Percentiles rank a stretch among this genome's conserved stretches.
phyloP scores from a whole-genome alignment of 2,113 vertebrate genomes.

The Microtus montanus region DNA sequence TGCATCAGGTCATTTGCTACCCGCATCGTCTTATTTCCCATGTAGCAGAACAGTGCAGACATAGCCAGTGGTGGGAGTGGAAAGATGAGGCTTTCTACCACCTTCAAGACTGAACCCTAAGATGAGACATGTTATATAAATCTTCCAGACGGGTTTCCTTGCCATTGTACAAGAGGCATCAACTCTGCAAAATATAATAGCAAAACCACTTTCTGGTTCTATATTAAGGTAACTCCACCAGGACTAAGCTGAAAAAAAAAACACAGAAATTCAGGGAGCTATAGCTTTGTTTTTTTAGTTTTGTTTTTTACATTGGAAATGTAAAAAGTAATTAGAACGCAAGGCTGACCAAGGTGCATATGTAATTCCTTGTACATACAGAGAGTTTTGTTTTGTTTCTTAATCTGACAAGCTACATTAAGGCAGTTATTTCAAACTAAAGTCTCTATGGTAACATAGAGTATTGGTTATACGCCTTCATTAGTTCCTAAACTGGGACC shows the following conservation, averaged over 20 bases:
- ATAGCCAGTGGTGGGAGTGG: conserved; percentile 29
- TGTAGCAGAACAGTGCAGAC: neutral
- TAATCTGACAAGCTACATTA: conserved; percentile 65
- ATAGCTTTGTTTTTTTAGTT: conserved; percentile 36
- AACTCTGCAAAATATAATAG: conserved; percentile 59
- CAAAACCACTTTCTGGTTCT: conserved; percentile 67
- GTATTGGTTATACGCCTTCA: conserved; percentile 80
- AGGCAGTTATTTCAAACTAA: conserved; percentile 83
- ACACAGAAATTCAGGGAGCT: conserved; percentile 62
- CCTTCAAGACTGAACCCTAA: neutral
- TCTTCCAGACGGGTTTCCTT: conserved; percentile 52
- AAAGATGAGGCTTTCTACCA: conserved; percentile 63
- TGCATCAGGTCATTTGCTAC: conserved; percentile 44
- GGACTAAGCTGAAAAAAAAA: conserved; percentile 50
- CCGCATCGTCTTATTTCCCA: conserved; percentile 51
- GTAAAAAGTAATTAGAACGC: conserved; percentile 82
- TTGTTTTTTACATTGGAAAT: conserved; percentile 72
- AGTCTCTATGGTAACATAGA: conserved; percentile 72
- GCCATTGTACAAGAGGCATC: neutral
- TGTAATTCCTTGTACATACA: conserved; percentile 79
- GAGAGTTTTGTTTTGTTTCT: conserved; percentile 65
- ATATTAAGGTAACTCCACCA: neutral
- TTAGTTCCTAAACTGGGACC: conserved; percentile 80
- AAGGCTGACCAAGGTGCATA: conserved; percentile 59
- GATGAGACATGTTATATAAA: neutral